Percentiles rank a stretch among this genome's conserved stretches.
phyloP scores from a whole-genome alignment of 2,888 invertebrate species.

The Polyommatus icarus region DNA sequence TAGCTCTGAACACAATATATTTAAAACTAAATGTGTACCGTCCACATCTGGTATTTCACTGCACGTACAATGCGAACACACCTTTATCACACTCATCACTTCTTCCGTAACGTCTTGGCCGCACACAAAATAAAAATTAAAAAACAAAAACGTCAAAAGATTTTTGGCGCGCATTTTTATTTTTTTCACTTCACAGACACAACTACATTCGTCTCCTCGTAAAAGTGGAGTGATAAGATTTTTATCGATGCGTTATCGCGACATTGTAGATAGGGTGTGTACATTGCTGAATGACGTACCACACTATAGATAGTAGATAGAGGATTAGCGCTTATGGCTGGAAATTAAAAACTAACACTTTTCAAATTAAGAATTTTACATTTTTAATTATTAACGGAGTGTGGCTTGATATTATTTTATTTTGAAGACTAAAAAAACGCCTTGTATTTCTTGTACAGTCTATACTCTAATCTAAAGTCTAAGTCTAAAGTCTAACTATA shows the following conservation, averaged over 20 bases:
- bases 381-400: background rate
- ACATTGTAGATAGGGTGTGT: conserved; percentile 57
- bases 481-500: no score
- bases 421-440: background rate
- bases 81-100: conserved; percentile 54
- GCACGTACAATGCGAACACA: conserved; percentile 71
- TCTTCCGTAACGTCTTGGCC: conserved; percentile 55
- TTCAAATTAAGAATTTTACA: background rate
- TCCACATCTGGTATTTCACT: conserved; percentile 72
- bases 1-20: conserved; percentile 70
- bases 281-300: conserved; percentile 68
- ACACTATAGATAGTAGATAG: conserved; percentile 48
- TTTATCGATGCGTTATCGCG: conserved; percentile 66
- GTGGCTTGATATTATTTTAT: background rate
- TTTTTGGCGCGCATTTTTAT: conserved; percentile 60
- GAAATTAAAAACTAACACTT: background rate
- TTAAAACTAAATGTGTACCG: conserved; percentile 65
- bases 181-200: conserved; percentile 48
- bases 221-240: conserved; percentile 69
- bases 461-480: no score
- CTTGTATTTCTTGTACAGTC: background rate
- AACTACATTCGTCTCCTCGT: conserved; percentile 58
- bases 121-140: conserved; percentile 51
- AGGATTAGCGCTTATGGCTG: conserved; percentile 39
- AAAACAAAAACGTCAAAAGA: conserved; percentile 56